Percentiles rank a stretch among this genome's conserved stretches.
These are phyloP conservation scores for Trachythela sp. DNA, from an alignment of 64 coral and sea anemone species.

Conservation along the genomic window DNA sequence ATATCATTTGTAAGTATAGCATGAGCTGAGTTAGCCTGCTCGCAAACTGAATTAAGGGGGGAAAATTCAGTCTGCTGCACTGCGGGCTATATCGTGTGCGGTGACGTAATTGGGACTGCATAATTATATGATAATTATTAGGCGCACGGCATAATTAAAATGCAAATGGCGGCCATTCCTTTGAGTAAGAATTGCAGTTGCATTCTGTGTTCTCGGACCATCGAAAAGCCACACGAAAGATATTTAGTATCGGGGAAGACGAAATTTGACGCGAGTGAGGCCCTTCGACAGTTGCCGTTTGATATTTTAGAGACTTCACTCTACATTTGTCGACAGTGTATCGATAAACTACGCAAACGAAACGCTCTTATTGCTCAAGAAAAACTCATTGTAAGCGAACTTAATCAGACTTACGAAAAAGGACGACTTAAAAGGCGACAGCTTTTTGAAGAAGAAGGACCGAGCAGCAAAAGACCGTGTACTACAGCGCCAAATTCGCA, in stretches of 20 bases:
- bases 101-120: neutral
- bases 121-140: neutral
- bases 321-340: conserved; percentile 20
- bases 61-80: neutral
- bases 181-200: neutral
- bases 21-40: neutral
- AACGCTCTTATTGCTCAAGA: neutral
- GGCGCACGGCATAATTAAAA: neutral
- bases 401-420: neutral
- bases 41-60: too few relatives aligned
- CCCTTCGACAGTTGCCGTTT: neutral
- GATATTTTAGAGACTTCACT: neutral
- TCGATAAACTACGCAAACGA: conserved; percentile 2
- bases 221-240: neutral
- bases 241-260: neutral
- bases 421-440: too few relatives aligned
- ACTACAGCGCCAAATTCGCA: too few relatives aligned
- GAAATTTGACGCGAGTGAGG: conserved; percentile 10
- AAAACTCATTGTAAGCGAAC: neutral
- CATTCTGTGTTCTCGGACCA: neutral
- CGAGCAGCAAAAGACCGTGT: too few relatives aligned
- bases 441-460: too few relatives aligned
- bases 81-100: neutral
- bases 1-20: too few relatives aligned
- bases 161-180: conserved; percentile 1